Percentiles rank a stretch among this genome's conserved stretches.
These are phyloP conservation scores for Acanthococcus lagerstroemiae DNA, from an alignment of 2,888 invertebrate species.

Conservation along the genomic window DNA sequence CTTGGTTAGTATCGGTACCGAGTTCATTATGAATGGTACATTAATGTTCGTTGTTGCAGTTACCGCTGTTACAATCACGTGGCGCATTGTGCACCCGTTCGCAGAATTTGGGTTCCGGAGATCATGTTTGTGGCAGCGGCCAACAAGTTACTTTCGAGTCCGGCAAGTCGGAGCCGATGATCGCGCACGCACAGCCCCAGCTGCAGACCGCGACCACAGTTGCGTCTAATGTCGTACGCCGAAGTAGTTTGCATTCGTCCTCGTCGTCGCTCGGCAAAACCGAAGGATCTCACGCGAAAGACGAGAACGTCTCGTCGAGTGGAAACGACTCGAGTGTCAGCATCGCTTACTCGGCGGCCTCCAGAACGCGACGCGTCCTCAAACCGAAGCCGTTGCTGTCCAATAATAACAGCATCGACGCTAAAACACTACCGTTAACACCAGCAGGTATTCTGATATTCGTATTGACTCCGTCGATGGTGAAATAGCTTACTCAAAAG, in stretches of 20 bases:
- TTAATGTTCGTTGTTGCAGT: no score
- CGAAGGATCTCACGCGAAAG: background rate
- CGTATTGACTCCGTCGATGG: no score
- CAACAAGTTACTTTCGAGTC: no score
- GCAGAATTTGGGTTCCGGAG: background rate
- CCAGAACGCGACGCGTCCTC: background rate
- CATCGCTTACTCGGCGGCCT: no score
- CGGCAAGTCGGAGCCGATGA: no score
- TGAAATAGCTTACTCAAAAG: no score
- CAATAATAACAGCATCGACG: background rate
- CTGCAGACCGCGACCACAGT: background rate
- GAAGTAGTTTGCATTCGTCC: background rate
- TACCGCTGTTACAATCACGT: background rate
- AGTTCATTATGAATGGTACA: no score
- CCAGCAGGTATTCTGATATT: conserved; percentile 32
- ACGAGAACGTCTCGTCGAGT: background rate
- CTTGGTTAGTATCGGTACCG: no score
- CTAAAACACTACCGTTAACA: conserved; percentile 35
- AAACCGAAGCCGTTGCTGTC: background rate
- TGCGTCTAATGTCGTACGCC: background rate
- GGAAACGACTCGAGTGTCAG: background rate
- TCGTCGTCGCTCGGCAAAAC: background rate
- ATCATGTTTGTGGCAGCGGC: background rate
- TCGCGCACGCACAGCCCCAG: no score
- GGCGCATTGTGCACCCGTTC: background rate